Percentiles rank a stretch among this genome's conserved stretches.
phyloP scores from a whole-genome alignment of 2,113 vertebrate species.

The Pelmatolapia mariae region DNA sequence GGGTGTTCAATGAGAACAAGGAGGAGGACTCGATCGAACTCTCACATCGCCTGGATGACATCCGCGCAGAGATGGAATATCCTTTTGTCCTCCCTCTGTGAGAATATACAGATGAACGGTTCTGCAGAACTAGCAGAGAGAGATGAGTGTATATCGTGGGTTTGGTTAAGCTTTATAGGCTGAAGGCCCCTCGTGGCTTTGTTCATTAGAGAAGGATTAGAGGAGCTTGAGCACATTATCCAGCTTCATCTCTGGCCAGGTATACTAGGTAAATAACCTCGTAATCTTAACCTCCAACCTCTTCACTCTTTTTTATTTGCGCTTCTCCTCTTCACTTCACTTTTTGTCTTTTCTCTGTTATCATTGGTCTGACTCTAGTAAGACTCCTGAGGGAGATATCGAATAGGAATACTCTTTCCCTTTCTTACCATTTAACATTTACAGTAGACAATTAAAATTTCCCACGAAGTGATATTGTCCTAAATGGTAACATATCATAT shows the following conservation, averaged over 20 bases:
- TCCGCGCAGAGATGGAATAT: constrained; percentile 99
- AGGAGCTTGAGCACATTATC: constrained; percentile 47
- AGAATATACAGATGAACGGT: constrained; percentile 30
- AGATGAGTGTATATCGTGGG: constrained; percentile 14
- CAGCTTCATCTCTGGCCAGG: constrained; percentile 31
- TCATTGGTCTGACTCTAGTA: not conserved
- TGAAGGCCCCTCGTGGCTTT: constrained; percentile 28
- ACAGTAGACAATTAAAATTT: not conserved
- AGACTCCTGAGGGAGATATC: not conserved
- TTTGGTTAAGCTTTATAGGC: constrained; percentile 33
- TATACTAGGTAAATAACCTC: constrained; percentile 39
- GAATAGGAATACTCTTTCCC: not conserved
- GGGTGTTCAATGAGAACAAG: constrained; percentile 98
- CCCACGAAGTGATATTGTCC: not conserved
- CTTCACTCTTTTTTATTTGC: not conserved
- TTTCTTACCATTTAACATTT: not conserved
- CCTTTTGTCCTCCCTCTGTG: constrained; percentile 74
- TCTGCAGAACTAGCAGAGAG: not conserved
- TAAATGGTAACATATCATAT: not conserved
- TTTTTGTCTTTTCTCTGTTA: not conserved
- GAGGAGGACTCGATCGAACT: constrained; percentile 95
- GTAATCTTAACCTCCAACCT: constrained; percentile 13
- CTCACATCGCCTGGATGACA: constrained; percentile 91
- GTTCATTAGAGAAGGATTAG: constrained; percentile 69
- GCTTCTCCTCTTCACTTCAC: not conserved